Conservation (phyloP, 2,797 vertebrate species). For the Oophaga sylvatica region DNA sequence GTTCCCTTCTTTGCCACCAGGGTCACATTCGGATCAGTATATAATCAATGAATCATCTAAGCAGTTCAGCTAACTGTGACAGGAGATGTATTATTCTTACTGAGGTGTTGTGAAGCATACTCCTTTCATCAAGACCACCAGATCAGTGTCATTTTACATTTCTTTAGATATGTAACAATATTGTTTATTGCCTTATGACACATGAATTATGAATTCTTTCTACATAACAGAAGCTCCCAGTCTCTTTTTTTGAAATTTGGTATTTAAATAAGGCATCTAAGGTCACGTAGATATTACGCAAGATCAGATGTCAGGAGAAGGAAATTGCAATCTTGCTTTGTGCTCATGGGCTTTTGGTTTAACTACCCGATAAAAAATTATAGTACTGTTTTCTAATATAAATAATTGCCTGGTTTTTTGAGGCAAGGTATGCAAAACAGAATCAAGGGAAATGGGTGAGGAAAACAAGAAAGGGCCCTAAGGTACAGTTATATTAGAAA, state of each 20-base stretch:
- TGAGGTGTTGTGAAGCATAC: not conserved
- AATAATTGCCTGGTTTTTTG: not conserved
- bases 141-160: not conserved
- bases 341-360: constrained; percentile 9
- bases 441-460: not conserved
- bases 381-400: not conserved
- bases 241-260: not conserved
- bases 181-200: not conserved
- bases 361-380: constrained; percentile 26
- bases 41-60: not conserved
- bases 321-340: constrained; percentile 12
- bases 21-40: constrained; percentile 47
- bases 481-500: not conserved
- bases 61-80: not conserved
- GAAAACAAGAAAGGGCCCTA: constrained; percentile 8
- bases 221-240: not conserved
- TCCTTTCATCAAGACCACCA: not conserved
- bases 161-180: not conserved
- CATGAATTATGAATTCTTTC: not conserved
- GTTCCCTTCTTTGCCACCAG: constrained; percentile 41
- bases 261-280: constrained; percentile 52
- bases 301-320: constrained; percentile 37
- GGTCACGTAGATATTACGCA: constrained; percentile 41
- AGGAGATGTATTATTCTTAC: not conserved
- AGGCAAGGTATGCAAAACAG: not conserved